Base-by-base conservation (phyloP, 2,113 vertebrate genomes). In the Siniperca knerii region DNA sequence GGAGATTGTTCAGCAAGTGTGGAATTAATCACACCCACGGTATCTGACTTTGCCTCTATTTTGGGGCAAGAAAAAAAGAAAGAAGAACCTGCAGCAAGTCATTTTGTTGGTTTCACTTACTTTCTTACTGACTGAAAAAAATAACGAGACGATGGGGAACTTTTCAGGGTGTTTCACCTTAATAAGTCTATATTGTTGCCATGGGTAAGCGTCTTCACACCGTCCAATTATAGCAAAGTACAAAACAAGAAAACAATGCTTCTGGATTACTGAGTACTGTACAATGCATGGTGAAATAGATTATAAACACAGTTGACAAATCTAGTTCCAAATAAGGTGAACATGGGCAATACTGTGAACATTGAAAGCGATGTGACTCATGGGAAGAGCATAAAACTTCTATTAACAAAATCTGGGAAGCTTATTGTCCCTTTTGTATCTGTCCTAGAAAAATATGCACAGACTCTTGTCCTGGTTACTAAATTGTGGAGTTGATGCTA, bases 1-100 rank as follows among this genome's bases (percentile, higher is more conserved):
- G 25, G 25, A 44, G 50, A 87, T 42, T 69, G 58, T 75, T 85
- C 64, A 72, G 60, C 33, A 61, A 48, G 67, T 61, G 66, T 65
- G 33, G 60, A 82, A 87, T 79, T 77, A 77, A 86, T 88, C 42
- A 75, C 40, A 60, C 33, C 37, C 37, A 60, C 25, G 20, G 68
- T 20, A 46, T 52, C 58, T 50, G 46, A 57, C 21, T 68, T 35
- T 42, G 7, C 46, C 40, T 79, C 52, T 55, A 67, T 77, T 80
- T 55, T 48, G 5, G 20, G 29, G 29, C 52, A 62, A 60, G 42
- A 40, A 48, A 23, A 6, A 72, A 35, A 5, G 29, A 58, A 54
- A 46, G 6, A 62, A 6, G 23, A 46, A n/a, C 20, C 44, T 50
- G 23, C 52, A 55, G 25, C 48, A 33, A n/a, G 40, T 60, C 0